These are phyloP conservation scores for Marcusenius ussheri DNA, from an alignment of 2,113 vertebrate genomes.

Conservation along the genomic window DNA sequence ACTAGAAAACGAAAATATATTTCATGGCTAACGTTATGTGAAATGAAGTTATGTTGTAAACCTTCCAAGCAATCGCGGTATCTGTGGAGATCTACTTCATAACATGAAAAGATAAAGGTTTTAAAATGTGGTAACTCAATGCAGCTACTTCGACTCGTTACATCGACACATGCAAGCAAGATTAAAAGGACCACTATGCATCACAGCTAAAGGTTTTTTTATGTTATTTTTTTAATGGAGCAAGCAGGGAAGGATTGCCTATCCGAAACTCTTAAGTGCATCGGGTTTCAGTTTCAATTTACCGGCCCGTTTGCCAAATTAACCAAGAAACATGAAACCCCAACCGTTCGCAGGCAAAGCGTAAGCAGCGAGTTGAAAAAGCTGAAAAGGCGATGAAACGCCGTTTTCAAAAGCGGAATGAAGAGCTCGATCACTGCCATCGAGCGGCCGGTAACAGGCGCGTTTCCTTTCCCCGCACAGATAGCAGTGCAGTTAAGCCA, in stretches of 20 bases:
- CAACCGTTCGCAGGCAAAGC: neutral
- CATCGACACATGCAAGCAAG: neutral
- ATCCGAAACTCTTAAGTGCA: neutral
- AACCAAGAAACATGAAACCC: neutral
- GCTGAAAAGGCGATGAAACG: neutral
- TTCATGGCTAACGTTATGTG: neutral
- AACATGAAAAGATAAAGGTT: neutral
- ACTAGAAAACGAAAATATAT: neutral
- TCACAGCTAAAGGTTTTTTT: neutral
- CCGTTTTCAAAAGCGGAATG: neutral
- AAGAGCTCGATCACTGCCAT: neutral
- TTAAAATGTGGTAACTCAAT: neutral
- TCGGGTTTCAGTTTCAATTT: constrained; percentile 5
- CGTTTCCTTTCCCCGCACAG: neutral
- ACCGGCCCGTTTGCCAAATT: neutral
- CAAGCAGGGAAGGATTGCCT: neutral
- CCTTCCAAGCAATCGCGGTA: neutral
- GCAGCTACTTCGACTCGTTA: neutral
- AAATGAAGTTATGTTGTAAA: neutral
- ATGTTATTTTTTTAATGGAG: neutral
- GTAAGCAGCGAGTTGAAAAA: neutral
- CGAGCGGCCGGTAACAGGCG: neutral
- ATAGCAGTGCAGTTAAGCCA: neutral
- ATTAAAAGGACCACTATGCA: neutral
- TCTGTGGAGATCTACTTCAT: neutral